phyloP scores from a whole-genome alignment of 2,113 vertebrate species.

The Uria aalge region DNA sequence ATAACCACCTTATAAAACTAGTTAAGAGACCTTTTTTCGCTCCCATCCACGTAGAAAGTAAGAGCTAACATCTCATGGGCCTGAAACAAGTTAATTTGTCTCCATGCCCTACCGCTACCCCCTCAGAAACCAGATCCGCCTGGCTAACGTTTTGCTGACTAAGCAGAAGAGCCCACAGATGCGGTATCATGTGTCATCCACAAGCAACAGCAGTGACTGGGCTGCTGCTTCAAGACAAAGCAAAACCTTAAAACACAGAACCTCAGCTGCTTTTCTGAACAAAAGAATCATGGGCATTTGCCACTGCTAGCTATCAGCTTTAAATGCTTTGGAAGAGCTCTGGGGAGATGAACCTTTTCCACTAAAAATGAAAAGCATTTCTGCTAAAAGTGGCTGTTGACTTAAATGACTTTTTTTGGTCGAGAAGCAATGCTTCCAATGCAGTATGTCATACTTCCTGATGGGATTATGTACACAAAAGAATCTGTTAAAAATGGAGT shows the following conservation, averaged over 20 bases:
- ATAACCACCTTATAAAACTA: background rate
- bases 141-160: conserved; percentile 58
- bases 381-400: background rate
- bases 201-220: background rate
- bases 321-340: background rate
- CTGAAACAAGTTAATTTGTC: background rate
- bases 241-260: conserved; percentile 13
- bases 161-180: background rate
- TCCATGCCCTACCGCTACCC: background rate
- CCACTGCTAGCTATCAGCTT: background rate
- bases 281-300: conserved; percentile 12
- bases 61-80: background rate
- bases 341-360: background rate
- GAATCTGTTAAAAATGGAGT: conserved; percentile 1
- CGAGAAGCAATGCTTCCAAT: background rate
- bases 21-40: background rate
- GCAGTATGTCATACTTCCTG: conserved; percentile 23
- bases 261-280: conserved; percentile 22
- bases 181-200: conserved; percentile 1
- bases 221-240: conserved; percentile 33
- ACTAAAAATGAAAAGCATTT: conserved; percentile 11
- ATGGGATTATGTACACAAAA: background rate
- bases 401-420: background rate
- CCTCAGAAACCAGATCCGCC: background rate
- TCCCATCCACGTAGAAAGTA: background rate